Percentiles rank a stretch among this genome's conserved stretches.
phyloP scores from a whole-genome alignment of 2,113 vertebrate species.

The Alethe diademata region DNA sequence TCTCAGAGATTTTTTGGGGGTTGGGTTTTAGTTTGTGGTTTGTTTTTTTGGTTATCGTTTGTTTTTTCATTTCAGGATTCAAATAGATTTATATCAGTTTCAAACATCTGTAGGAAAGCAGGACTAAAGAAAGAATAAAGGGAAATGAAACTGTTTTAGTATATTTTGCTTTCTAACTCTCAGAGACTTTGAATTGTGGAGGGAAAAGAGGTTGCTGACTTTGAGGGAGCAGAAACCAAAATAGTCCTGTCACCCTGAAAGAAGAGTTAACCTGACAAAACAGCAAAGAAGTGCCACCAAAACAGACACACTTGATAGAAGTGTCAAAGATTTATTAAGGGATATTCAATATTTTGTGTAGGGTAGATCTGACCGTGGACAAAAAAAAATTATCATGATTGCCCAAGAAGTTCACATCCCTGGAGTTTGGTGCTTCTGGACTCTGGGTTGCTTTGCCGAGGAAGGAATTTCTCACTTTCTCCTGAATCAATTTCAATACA shows the following conservation, averaged over 20 bases:
- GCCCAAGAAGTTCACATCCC: not conserved
- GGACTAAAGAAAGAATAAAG: not conserved
- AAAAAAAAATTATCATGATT: not conserved
- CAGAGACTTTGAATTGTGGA: not conserved
- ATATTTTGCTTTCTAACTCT: not conserved
- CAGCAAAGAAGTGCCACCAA: not conserved
- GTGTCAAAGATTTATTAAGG: not conserved
- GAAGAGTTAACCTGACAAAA: not conserved
- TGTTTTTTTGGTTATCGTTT: rapidly evolving
- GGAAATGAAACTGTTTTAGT: not conserved
- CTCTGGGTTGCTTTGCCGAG: not conserved
- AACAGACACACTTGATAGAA: not conserved
- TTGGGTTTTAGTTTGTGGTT: not conserved
- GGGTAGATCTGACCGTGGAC: not conserved
- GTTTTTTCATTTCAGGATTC: not conserved
- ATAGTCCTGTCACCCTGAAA: not conserved
- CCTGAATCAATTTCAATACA: rapidly evolving
- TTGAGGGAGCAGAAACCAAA: not conserved
- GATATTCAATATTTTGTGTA: not conserved
- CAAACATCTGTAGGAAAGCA: not conserved
- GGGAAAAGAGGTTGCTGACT: not conserved
- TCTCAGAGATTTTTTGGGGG: rapidly evolving
- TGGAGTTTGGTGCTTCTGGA: not conserved
- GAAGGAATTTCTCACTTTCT: not conserved
- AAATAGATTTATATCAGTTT: not conserved